A percentile compares a stretch with the other conserved stretches of the same genome.
phyloP scores from a whole-genome alignment of 2,888 invertebrate genomes.

The Unio delphinus region DNA sequence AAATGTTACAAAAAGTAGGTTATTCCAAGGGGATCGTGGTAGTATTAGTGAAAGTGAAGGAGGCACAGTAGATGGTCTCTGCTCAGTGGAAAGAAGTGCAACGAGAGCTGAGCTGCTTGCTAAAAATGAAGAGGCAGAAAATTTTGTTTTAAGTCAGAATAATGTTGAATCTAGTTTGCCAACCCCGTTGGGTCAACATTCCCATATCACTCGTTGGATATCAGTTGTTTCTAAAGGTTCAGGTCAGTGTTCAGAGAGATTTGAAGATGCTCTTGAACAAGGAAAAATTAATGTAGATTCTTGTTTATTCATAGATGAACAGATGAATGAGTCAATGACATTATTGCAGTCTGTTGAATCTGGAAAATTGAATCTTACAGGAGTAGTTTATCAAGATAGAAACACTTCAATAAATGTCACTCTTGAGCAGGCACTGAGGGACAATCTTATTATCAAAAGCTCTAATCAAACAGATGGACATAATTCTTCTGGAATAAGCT shows the following conservation, averaged over 20 bases:
- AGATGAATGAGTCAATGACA: conserved; percentile 42
- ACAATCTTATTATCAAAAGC: conserved; percentile 19
- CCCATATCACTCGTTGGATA: too few relatives aligned
- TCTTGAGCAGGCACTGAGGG: conserved; percentile 29
- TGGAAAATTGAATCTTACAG: conserved; percentile 81
- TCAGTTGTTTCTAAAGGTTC: not conserved
- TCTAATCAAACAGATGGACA: conserved; percentile 2
- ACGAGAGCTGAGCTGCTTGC: too few relatives aligned
- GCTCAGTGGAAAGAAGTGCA: too few relatives aligned
- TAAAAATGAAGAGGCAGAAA: too few relatives aligned
- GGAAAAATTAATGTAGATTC: conserved; percentile 40
- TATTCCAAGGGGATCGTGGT: too few relatives aligned
- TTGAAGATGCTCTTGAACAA: conserved; percentile 42
- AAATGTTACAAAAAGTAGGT: too few relatives aligned
- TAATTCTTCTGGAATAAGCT: conserved; percentile 19
- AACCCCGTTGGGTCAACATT: too few relatives aligned
- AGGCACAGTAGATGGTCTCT: too few relatives aligned
- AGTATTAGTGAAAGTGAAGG: too few relatives aligned
- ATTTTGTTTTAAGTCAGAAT: too few relatives aligned
- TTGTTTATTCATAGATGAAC: conserved; percentile 38
- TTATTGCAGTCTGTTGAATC: conserved; percentile 83
- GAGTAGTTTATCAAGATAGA: conserved; percentile 33
- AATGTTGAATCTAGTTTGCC: too few relatives aligned
- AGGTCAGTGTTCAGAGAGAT: conserved; percentile 23
- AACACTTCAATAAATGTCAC: conserved; percentile 22